Evolutionary conservation across 2,113 vertebrate species (phyloP).

Genomic region (Mastomys coucha): DNA sequence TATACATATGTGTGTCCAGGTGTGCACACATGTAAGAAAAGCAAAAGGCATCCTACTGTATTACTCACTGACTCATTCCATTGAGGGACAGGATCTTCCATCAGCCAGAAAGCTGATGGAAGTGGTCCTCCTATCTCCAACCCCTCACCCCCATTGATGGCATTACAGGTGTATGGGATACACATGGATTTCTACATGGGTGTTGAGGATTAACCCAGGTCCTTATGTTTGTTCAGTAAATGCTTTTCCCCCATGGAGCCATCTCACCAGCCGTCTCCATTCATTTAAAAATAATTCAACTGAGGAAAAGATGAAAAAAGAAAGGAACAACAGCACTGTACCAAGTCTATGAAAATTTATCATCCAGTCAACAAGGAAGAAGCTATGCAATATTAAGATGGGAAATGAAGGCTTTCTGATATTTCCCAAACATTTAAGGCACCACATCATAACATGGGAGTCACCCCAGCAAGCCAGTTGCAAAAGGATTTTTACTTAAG

Average conservation of each 20-base stretch:
- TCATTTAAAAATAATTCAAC: neutral
- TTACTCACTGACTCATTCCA: neutral
- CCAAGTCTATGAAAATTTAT: neutral
- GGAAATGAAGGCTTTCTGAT: constrained; percentile 2
- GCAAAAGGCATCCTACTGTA: neutral
- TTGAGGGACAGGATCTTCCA: neutral
- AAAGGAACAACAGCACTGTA: neutral
- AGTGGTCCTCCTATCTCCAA: neutral
- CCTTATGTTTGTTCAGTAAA: neutral
- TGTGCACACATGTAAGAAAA: neutral
- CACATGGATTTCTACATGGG: neutral
- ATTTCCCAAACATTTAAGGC: constrained; percentile 55
- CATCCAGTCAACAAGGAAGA: constrained; percentile 12
- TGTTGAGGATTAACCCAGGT: no score
- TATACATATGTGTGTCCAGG: neutral
- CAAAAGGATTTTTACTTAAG: constrained; percentile 61
- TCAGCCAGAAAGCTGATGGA: neutral
- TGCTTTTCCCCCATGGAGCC: neutral
- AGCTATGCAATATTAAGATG: constrained; percentile 20
- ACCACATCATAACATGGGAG: neutral
- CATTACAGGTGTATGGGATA: neutral
- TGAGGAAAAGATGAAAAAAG: neutral
- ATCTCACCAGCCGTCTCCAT: neutral
- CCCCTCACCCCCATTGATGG: no score
- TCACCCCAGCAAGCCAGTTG: neutral